Evolutionary conservation across 35 echinoderm and acorn worm genomes (phyloP), one percentile per base, ranked within the genome.

Genomic region (Holothuria glaberrima): DNA sequence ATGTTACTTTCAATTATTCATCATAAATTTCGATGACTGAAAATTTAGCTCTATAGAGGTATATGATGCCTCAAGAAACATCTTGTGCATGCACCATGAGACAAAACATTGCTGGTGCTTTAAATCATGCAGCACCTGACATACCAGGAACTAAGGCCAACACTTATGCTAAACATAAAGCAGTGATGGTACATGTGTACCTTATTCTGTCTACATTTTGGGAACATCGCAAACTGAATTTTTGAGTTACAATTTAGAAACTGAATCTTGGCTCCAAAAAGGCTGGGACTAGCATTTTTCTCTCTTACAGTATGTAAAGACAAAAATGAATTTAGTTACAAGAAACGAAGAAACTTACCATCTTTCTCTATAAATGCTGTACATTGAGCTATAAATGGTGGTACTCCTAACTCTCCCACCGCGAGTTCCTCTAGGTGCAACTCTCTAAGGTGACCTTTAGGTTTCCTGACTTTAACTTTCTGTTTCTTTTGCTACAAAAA

Each of bases 301-400:
- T n/a, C n/a, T n/a, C n/a, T 69, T 69, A 29, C 6, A 25, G 1
- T 33, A 20, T 13, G 31, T 12, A 69, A 4, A 12, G 22, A 13
- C 22, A 69, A 69, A n/a, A 12, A 33, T 69, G 19, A 69, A 69
- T 69, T 69, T 0, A 29, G 66, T 12, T 0, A 29, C 0, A 6
- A 9, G 66, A 10, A 69, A 69, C 9, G 0, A 10, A 25, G 9
- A 10, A 26, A 29, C 66, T 79, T 63, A 97, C 95, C 95, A 87
- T 94, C 89, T 26, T 27, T 70, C 57, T 97, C 95, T 30, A 97
- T 88, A 28, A 88, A 91, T 20, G 91, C 52, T 7, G 93, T 86
- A 78, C 95, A 97, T 41, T 94, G 83, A 16, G 87, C 61, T n/a
- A 97, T 80, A 67, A 97, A 94, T 48, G 66, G 87, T 19, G 95